Base-by-base conservation (phyloP, 2,888 invertebrate genomes). In the Noctua janthina region DNA sequence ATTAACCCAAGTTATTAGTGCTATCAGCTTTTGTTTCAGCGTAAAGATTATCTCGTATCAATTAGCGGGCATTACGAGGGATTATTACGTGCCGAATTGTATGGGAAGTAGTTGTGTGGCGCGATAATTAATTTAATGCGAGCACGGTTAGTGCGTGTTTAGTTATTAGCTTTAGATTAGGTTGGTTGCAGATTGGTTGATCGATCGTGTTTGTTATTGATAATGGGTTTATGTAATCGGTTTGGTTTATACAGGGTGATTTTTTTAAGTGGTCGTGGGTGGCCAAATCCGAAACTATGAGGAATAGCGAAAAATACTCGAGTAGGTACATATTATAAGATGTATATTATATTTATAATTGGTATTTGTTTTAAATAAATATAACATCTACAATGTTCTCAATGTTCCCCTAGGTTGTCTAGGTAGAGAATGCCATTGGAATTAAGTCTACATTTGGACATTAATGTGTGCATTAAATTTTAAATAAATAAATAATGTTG, bases 1-100 rank as follows among this genome's bases (percentile, higher is more conserved):
- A 92, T 92, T 91, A 89, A 85, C 79, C 80, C 78, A 74, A 84
- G 78, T 90, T 90, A 89, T 89, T 87, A 90, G 75, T 78, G 75
- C 82, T 82, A 87, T 87, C 88, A 82, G 84, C 81, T 84, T 88
- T 86, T 79, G 82, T 90, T 87, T 79, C 81, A 82, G 20, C 62
- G 68, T 81, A 78, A 85, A 77, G 85, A 88, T 88, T 86, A 84
- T 84, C 88, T 82, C 68, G 78, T 82, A 81, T 82, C 82, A 82
- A 85, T 84, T 85, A 89, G 79, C 17, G 56, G 59, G 75, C 78
- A 68, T 80, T 84, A 83, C 80, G 82, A 76, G 70, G 69, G 77
- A 86, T 83, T 86, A 87, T 87, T 85, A 84, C 74, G 79, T 84
- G 85, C 67, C 56, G 62, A 72, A 78, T 81, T 67, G 87, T 80